Conservation (phyloP, 2,888 invertebrate species). For the Germaria angustata region DNA sequence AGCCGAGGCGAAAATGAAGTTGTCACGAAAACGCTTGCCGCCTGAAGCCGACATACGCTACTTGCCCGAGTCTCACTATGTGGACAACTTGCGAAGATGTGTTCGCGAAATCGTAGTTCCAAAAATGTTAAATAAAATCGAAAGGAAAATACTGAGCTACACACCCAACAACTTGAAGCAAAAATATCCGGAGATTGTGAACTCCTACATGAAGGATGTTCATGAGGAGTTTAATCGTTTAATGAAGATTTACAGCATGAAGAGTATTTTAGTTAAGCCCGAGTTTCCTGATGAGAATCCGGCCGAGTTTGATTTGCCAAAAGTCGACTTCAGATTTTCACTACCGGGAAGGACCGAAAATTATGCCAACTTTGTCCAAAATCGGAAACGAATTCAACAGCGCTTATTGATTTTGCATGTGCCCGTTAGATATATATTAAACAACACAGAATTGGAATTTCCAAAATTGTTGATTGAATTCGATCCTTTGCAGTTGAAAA, state of each 20-base stretch:
- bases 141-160: constrained; percentile 83
- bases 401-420: constrained; percentile 84
- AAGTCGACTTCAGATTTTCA: constrained; percentile 81
- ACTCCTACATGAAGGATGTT: constrained; percentile 81
- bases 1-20: constrained; percentile 75
- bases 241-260: constrained; percentile 84
- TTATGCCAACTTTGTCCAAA: constrained; percentile 82
- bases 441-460: constrained; percentile 77
- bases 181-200: constrained; percentile 82
- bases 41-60: constrained; percentile 81
- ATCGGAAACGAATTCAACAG: constrained; percentile 82
- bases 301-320: constrained; percentile 77
- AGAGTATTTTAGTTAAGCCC: constrained; percentile 83
- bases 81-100: constrained; percentile 82
- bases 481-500: constrained; percentile 72
- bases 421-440: constrained; percentile 82
- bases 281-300: constrained; percentile 81
- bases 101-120: constrained; percentile 83
- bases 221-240: constrained; percentile 83
- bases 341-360: constrained; percentile 84
- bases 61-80: constrained; percentile 81
- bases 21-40: constrained; percentile 69
- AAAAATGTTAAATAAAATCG: constrained; percentile 83
- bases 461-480: constrained; percentile 74
- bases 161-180: constrained; percentile 82